Evolutionary conservation across 2,888 invertebrate species (phyloP).

Genomic region (Elegia similella): DNA sequence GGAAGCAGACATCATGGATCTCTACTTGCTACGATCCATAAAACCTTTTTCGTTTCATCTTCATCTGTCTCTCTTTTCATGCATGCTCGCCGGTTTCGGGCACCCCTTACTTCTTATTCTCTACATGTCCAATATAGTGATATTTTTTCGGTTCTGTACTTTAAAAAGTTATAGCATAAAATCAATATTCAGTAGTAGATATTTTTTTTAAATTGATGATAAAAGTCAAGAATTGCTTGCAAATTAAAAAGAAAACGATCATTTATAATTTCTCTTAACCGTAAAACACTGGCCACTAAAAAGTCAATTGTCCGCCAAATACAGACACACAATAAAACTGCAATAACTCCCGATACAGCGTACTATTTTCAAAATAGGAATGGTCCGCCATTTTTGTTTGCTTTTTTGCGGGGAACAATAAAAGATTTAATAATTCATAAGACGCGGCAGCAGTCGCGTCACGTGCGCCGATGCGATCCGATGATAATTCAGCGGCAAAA

Average conservation of each 20-base stretch:
- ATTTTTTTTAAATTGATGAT: neutral
- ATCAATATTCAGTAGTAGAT: too few species aligned
- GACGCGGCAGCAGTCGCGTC: slow-evolving; percentile 60
- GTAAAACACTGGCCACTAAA: slow-evolving; percentile 32
- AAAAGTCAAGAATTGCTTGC: neutral
- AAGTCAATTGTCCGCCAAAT: slow-evolving; percentile 62
- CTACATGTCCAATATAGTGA: too few species aligned
- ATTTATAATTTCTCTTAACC: slow-evolving; percentile 19
- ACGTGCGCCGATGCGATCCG: slow-evolving; percentile 56
- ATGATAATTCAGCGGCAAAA: slow-evolving; percentile 46
- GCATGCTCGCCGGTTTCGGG: too few species aligned
- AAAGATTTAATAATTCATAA: slow-evolving; percentile 79
- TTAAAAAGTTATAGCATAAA: too few species aligned
- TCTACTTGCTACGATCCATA: too few species aligned
- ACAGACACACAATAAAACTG: slow-evolving; percentile 64
- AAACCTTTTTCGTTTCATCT: too few species aligned
- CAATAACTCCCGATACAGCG: slow-evolving; percentile 52
- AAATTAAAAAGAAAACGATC: slow-evolving; percentile 34
- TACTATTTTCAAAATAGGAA: slow-evolving; percentile 75
- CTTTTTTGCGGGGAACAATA: slow-evolving; percentile 73
- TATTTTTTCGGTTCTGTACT: too few species aligned
- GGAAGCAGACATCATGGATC: too few species aligned
- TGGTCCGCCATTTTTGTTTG: slow-evolving; percentile 50
- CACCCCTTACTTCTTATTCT: too few species aligned
- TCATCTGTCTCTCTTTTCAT: too few species aligned